Evolutionary conservation across 1,140 invertebrate species (phyloP).

Genomic region (Hylaeus volcanicus): DNA sequence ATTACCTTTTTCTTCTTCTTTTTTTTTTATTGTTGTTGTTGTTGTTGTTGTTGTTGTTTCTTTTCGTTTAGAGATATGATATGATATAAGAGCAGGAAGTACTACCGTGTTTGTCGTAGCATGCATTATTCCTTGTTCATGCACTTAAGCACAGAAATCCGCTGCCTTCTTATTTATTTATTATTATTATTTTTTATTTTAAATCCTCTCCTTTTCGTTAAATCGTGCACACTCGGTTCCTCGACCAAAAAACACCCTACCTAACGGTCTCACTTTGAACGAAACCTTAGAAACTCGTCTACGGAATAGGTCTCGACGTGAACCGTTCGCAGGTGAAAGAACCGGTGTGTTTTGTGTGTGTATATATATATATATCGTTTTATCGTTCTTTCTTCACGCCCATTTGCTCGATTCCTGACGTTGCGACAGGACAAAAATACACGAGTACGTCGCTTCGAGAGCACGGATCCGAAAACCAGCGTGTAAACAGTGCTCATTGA

Average conservation of each 20-base stretch:
- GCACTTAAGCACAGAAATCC: constrained; percentile 53
- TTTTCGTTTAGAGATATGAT: constrained; percentile 52
- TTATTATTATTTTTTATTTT: too few relatives aligned
- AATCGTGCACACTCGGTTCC: neutral
- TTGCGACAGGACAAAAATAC: constrained; percentile 13
- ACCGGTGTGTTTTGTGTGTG: neutral
- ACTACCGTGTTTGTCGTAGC: constrained; percentile 63
- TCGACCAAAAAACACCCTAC: constrained; percentile 11
- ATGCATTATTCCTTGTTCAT: constrained; percentile 52
- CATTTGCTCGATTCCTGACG: neutral
- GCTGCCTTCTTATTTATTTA: neutral
- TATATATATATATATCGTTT: neutral
- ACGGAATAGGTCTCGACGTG: constrained; percentile 47
- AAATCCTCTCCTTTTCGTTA: neutral
- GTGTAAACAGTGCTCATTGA: constrained; percentile 68
- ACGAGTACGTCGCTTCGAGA: constrained; percentile 56
- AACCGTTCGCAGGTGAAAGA: constrained; percentile 25
- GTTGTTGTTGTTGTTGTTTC: constrained; percentile 25
- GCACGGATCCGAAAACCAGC: constrained; percentile 54
- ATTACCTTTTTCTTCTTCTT: neutral
- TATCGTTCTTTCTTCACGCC: too few relatives aligned
- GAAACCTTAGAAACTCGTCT: constrained; percentile 56
- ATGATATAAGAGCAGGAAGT: constrained; percentile 62
- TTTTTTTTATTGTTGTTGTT: constrained; percentile 26
- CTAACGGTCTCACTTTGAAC: constrained; percentile 42